Evolutionary conservation across 2,888 invertebrate genomes (phyloP).

Genomic region (Drymonia ruficornis): DNA sequence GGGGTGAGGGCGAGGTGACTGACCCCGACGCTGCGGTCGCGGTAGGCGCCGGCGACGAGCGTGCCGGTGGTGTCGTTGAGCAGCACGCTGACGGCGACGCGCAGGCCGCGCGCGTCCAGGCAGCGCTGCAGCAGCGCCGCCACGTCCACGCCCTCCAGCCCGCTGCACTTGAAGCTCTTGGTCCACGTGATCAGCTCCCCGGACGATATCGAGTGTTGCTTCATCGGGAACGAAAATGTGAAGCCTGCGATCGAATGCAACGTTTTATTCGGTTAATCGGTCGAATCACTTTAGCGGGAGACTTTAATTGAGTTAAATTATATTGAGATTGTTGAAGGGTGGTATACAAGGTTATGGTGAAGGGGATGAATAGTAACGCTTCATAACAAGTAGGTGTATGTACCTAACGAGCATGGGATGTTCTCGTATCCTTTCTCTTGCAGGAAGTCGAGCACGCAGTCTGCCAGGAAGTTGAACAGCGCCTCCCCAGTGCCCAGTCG

Average conservation of each 20-base stretch:
- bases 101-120: constrained; percentile 80
- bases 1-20: too few species aligned
- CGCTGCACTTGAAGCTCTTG: constrained; percentile 91
- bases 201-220: constrained; percentile 88
- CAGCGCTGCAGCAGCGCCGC: constrained; percentile 88
- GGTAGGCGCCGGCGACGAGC: constrained; percentile 88
- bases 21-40: constrained; percentile 85
- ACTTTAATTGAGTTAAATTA: too few species aligned
- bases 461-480: constrained; percentile 91
- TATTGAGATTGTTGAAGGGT: too few species aligned
- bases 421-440: constrained; percentile 84
- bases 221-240: constrained; percentile 94
- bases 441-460: constrained; percentile 89
- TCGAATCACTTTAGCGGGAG: too few species aligned
- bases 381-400: too few species aligned
- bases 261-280: too few species aligned
- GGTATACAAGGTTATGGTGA: too few species aligned
- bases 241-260: constrained; percentile 84
- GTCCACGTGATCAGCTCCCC: constrained; percentile 94
- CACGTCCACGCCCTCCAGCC: constrained; percentile 88
- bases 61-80: constrained; percentile 92
- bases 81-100: constrained; percentile 89
- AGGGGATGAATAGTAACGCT: too few species aligned
- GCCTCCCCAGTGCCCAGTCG: constrained; percentile 86
- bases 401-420: constrained; percentile 87